Percentiles rank a stretch among this genome's conserved stretches.
Conservation (phyloP, 1,140 invertebrate species). For the Tachypleus tridentatus region DNA sequence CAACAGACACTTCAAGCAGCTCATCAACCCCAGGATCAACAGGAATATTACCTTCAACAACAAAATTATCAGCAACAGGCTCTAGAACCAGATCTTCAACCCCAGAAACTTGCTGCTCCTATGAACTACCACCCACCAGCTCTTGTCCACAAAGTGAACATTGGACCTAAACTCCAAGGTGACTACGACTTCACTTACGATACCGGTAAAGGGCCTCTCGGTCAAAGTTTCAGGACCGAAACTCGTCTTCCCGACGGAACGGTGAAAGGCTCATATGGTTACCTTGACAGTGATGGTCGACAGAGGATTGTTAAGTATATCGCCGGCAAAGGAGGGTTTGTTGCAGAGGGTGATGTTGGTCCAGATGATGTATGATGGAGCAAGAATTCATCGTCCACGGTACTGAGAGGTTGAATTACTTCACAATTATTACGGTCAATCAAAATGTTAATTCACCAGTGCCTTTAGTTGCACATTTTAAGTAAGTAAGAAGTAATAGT, state of each 20-base stretch:
- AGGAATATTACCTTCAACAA: constrained; percentile 5
- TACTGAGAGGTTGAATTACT: too few species aligned
- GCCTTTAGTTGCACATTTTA: too few species aligned
- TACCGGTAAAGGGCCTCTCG: constrained; percentile 25
- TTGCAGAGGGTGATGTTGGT: constrained; percentile 35
- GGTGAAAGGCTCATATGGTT: constrained; percentile 47
- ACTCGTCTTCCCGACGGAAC: constrained; percentile 28
- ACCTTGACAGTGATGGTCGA: constrained; percentile 40
- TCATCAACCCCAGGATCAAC: constrained; percentile 8
- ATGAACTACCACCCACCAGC: constrained; percentile 19
- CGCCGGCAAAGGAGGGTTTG: constrained; percentile 51
- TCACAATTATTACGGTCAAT: too few species aligned
- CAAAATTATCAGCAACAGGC: too few species aligned
- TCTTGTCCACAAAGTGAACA: constrained; percentile 23
- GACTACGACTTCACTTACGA: constrained; percentile 28
- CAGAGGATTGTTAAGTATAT: constrained; percentile 48
- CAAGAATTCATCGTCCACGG: too few species aligned
- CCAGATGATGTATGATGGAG: background rate
- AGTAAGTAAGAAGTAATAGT: too few species aligned
- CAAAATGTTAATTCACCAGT: too few species aligned
- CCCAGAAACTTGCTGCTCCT: background rate
- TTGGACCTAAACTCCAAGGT: constrained; percentile 19
- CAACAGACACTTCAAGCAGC: too few species aligned
- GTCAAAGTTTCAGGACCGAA: constrained; percentile 28
- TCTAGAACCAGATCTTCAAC: background rate